Percentiles rank a stretch among this genome's conserved stretches.
These are phyloP conservation scores for Atherinosoma microstoma DNA, from an alignment of 2,797 vertebrate species.

Conservation along the genomic window DNA sequence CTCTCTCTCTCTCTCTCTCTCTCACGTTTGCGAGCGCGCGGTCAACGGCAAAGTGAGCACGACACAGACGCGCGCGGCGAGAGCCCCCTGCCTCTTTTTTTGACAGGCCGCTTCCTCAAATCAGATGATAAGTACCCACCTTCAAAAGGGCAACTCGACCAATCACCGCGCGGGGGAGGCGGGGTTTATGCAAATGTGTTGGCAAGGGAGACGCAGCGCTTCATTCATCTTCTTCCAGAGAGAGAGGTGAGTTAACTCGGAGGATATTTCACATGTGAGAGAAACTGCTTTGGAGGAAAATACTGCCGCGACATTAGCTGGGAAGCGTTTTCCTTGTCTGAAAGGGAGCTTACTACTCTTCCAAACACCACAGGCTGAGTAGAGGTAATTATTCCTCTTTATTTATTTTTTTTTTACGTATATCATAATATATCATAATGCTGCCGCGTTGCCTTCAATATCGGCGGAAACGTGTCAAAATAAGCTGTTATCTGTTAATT, in stretches of 20 bases:
- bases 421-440: constrained; percentile 3
- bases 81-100: constrained; percentile 9
- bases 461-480: constrained; percentile 8
- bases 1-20: no score
- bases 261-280: constrained; percentile 61
- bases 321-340: constrained; percentile 14
- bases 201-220: constrained; percentile 82
- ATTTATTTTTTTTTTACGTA: not conserved
- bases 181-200: constrained; percentile 77
- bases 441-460: constrained; percentile 24
- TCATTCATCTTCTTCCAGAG: constrained; percentile 80
- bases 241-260: constrained; percentile 55
- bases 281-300: constrained; percentile 50
- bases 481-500: constrained; percentile 1
- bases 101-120: constrained; percentile 64
- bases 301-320: constrained; percentile 26
- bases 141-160: not conserved
- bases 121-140: constrained; percentile 27
- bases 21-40: not conserved
- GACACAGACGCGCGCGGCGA: constrained; percentile 30
- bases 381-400: constrained; percentile 18
- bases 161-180: constrained; percentile 62
- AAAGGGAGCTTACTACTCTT: constrained; percentile 43
- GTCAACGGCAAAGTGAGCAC: not conserved
- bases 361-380: constrained; percentile 64